Base-by-base conservation (phyloP, 2,888 invertebrate genomes). In the Gibbula magus region DNA sequence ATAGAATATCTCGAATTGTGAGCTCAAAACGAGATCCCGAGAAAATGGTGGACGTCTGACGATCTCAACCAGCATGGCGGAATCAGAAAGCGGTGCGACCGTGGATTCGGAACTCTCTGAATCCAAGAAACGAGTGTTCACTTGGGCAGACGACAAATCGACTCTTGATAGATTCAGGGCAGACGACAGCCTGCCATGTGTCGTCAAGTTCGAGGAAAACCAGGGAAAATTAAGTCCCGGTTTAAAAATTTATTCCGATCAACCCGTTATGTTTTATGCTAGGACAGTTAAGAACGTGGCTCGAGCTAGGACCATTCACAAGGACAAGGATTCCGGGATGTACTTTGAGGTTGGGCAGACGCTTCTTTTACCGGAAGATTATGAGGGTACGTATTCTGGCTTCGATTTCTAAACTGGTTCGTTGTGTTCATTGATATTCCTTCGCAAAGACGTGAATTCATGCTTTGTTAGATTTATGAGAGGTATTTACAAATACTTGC, bases 261-360 rank as follows among this genome's bases (percentile, higher is more conserved):
- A 89, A 61, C 88, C 90, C 0, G 86, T 89, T 3, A 77, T 89
- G 67, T 67, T 90, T 22, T 82, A 85, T 54, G 82, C 73, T 8
- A 75, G 83, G 13, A 80, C 81, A 18, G 81, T 74, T 51, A 88
- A 88, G 80, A 80, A 80, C 25, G 85, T 88, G 22, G 88, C 82
- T 0, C 73, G 83, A 32, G 90, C 88, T 0, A 80, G 90, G 67
- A 90, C 89, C 3, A 88, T 90, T 53, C 88, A 87, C 78, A 86
- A 85, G 29, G 89, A 91, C 79, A 80, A 84, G 25, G 67, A 83
- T 18, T 52, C 35, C 3, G 91, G 90, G 13, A 85, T 88, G 20
- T 89, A 87, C 61, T 88, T 84, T n/a, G 89, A 89, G 78, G 86
- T 89, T 7, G 91, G 91, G 22, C 89, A 90, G 81, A 90, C 89